phyloP scores from a whole-genome alignment of 2,888 invertebrate genomes.

The Apotomis betuletana region DNA sequence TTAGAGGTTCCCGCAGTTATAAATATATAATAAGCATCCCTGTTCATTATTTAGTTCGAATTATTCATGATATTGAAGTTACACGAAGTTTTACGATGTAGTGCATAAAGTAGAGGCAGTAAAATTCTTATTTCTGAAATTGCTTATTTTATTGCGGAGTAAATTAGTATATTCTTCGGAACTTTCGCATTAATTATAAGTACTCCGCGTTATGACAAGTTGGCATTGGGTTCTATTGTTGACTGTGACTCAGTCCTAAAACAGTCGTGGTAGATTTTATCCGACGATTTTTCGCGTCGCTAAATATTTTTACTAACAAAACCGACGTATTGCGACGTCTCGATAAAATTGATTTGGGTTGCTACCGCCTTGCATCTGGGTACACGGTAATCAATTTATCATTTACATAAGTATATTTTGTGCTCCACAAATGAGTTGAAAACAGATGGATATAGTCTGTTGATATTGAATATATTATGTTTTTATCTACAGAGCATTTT shows the following conservation, averaged over 20 bases:
- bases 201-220: background rate
- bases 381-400: background rate
- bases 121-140: too few species aligned
- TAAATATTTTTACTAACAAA: constrained; percentile 13
- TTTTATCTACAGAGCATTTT: background rate
- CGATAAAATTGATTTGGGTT: constrained; percentile 11
- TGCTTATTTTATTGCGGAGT: too few species aligned
- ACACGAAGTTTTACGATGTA: background rate
- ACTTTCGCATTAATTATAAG: background rate
- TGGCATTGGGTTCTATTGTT: background rate
- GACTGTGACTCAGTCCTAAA: background rate
- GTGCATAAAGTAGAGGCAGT: background rate
- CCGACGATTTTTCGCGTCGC: background rate
- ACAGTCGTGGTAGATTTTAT: background rate
- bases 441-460: too few species aligned
- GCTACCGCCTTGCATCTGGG: constrained; percentile 7
- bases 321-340: background rate
- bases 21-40: constrained; percentile 26
- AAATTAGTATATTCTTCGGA: too few species aligned
- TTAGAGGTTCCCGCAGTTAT: constrained; percentile 2
- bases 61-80: constrained; percentile 23
- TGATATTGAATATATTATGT: too few species aligned
- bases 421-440: too few species aligned
- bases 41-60: constrained; percentile 30
- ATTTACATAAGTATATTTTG: background rate